A percentile compares a stretch with the other conserved stretches of the same genome.
phyloP scores from a whole-genome alignment of 2,113 vertebrate species.

The Danio rerio region DNA sequence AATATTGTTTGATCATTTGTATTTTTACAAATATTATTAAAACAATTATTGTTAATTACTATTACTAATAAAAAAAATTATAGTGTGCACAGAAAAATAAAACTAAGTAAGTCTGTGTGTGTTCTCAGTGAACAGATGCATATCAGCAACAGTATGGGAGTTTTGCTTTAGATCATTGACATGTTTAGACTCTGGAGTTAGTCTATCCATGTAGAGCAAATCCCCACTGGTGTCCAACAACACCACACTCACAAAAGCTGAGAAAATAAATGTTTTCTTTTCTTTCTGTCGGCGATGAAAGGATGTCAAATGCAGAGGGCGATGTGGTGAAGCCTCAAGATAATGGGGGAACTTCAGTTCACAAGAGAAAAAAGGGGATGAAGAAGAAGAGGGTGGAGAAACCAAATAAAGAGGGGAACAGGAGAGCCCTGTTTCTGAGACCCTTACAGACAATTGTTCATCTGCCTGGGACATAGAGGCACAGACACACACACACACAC shows the following conservation, averaged over 20 bases:
- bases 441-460: slow-evolving; percentile 76
- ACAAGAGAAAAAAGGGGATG: slow-evolving; percentile 62
- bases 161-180: slow-evolving; percentile 57
- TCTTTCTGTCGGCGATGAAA: slow-evolving; percentile 55
- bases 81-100: neutral
- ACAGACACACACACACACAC: slow-evolving; percentile 17
- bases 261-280: slow-evolving; percentile 49
- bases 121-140: too few relatives aligned
- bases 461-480: slow-evolving; percentile 76
- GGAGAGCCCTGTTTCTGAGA: slow-evolving; percentile 67
- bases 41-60: neutral
- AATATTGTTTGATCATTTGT: too few relatives aligned
- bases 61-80: neutral
- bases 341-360: slow-evolving; percentile 46
- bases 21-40: too few relatives aligned
- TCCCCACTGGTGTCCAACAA: neutral
- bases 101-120: neutral
- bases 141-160: slow-evolving; percentile 50
- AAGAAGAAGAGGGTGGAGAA: slow-evolving; percentile 61
- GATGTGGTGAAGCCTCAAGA: slow-evolving; percentile 56
- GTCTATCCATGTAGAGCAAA: neutral
- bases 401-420: slow-evolving; percentile 63
- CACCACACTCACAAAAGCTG: neutral
- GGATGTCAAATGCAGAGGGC: slow-evolving; percentile 66
- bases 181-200: slow-evolving; percentile 55